These are phyloP conservation scores for Aelia acuminata DNA, from an alignment of 2,888 invertebrate species.

Conservation along the genomic window DNA sequence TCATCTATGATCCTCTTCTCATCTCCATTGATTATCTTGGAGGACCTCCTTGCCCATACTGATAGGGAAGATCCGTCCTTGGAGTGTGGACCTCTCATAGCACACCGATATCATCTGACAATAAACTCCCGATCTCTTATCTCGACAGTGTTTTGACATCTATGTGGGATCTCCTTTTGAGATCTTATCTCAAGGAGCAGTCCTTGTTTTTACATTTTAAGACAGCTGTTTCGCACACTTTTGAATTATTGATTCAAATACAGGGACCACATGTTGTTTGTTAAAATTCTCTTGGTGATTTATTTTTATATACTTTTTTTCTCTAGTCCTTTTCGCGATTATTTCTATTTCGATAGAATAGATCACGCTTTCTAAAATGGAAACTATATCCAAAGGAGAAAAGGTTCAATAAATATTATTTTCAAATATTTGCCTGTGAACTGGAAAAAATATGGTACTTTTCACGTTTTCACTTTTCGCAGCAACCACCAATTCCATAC, in stretches of 20 bases:
- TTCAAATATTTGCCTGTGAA: too few species aligned
- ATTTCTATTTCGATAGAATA: too few species aligned
- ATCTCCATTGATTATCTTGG: background rate
- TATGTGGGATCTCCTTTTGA: background rate
- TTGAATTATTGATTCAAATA: background rate
- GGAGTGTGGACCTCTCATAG: background rate
- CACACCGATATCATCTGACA: background rate
- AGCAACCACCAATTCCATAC: too few species aligned
- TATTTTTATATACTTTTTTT: too few species aligned
- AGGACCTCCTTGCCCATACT: background rate
- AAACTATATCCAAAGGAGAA: too few species aligned
- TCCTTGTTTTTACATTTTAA: background rate
- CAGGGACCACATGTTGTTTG: too few species aligned
- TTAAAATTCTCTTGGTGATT: too few species aligned
- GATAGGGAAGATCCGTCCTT: background rate
- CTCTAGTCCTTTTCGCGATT: too few species aligned
- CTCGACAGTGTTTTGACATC: conserved; percentile 3
- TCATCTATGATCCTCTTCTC: background rate
- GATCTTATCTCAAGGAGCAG: background rate
- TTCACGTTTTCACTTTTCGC: too few species aligned
- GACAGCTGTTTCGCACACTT: background rate
- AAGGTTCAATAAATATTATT: too few species aligned
- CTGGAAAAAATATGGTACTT: too few species aligned
- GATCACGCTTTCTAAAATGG: too few species aligned
- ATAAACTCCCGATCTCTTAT: background rate